Evolutionary conservation across 2,888 invertebrate genomes (phyloP).

Genomic region (Lepas anatifera): DNA sequence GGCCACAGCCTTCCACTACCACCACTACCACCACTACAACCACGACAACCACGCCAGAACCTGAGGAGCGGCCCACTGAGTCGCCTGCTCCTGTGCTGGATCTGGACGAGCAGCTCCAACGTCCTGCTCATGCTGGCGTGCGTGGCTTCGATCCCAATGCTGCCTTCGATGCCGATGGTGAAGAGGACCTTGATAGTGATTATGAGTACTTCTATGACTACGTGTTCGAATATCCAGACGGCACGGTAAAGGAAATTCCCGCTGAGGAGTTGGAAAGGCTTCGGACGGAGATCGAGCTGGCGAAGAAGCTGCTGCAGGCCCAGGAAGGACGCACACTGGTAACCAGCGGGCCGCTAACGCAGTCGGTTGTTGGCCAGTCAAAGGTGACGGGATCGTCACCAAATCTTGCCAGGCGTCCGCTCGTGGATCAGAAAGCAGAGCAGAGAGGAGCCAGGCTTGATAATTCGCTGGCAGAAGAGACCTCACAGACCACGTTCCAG

Average conservation of each 20-base stretch:
- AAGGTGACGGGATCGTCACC: no score
- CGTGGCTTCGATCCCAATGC: background rate
- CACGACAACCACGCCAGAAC: slow-evolving; percentile 29
- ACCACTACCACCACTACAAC: slow-evolving; percentile 37
- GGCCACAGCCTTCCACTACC: slow-evolving; percentile 35
- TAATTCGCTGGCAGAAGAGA: no score
- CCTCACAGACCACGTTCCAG: no score
- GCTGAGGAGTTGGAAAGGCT: slow-evolving; percentile 64
- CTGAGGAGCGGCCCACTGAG: background rate
- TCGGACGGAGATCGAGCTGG: slow-evolving; percentile 25
- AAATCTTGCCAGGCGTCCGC: no score
- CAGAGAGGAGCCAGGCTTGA: no score
- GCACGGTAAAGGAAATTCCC: background rate
- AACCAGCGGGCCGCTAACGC: background rate
- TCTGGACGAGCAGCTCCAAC: background rate
- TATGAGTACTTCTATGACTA: slow-evolving; percentile 37
- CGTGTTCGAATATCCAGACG: slow-evolving; percentile 20
- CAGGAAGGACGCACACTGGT: background rate
- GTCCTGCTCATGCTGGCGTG: background rate
- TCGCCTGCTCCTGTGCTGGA: background rate
- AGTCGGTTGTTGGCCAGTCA: background rate
- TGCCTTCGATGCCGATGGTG: background rate
- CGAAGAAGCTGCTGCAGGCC: background rate
- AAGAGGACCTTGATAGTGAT: slow-evolving; percentile 41
- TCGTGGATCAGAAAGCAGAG: no score